A percentile compares a stretch with the other conserved stretches of the same genome.
Evolutionary conservation across 2,888 invertebrate genomes (phyloP).

Genomic region (Pedicia rivosa): DNA sequence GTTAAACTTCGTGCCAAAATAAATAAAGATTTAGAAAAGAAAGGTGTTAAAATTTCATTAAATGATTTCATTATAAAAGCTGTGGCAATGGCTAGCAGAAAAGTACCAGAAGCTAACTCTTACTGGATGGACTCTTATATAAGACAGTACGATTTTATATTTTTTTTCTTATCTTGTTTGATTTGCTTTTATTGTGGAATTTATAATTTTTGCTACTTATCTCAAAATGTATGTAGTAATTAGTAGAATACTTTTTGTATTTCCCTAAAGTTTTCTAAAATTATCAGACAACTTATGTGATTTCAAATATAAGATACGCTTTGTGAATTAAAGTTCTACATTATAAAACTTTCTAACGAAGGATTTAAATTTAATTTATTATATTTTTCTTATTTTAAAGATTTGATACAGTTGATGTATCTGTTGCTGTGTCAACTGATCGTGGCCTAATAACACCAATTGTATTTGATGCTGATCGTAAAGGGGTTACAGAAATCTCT

Average conservation of each 20-base stretch:
- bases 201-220: no score
- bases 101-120: conserved; percentile 87
- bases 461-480: conserved; percentile 76
- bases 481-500: conserved; percentile 75
- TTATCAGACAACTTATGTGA: no score
- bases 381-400: conserved; percentile 29
- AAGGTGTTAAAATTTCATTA: conserved; percentile 73
- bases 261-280: no score
- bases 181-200: no score
- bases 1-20: conserved; percentile 57
- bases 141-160: conserved; percentile 55
- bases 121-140: conserved; percentile 90
- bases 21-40: conserved; percentile 65
- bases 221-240: no score
- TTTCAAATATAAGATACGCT: no score
- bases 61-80: conserved; percentile 96
- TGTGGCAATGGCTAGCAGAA: conserved; percentile 70
- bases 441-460: conserved; percentile 94
- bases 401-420: conserved; percentile 83
- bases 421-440: conserved; percentile 92
- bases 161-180: not conserved
- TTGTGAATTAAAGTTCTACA: no score
- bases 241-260: no score
- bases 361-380: no score
- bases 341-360: no score